phyloP scores from a whole-genome alignment of 2,888 invertebrate genomes.

The Corythucha ciliata region DNA sequence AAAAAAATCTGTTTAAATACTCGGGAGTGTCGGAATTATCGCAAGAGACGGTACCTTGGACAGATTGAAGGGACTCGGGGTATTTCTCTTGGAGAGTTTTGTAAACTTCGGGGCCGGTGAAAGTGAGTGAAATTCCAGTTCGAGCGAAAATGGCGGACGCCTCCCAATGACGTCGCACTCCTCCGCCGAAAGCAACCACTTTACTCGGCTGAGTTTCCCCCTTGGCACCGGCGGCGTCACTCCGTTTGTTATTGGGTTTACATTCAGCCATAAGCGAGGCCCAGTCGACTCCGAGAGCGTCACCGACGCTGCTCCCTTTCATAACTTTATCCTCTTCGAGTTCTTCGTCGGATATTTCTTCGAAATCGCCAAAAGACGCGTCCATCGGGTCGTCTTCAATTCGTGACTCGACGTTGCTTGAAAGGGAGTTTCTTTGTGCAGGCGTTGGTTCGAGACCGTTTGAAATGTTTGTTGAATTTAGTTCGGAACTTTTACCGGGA shows the following conservation, averaged over 20 bases:
- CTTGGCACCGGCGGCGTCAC: conserved; percentile 40
- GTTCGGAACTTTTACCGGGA: too few relatives aligned
- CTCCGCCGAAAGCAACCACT: too few relatives aligned
- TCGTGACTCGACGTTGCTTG: too few relatives aligned
- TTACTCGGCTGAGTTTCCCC: conserved; percentile 38
- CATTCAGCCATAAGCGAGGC: conserved; percentile 77
- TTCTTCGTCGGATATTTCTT: conserved; percentile 84
- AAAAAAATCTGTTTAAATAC: background rate
- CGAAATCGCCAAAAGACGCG: too few relatives aligned
- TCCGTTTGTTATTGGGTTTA: conserved; percentile 39
- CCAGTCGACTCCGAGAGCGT: conserved; percentile 94
- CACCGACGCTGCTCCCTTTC: conserved; percentile 50
- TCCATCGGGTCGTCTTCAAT: too few relatives aligned
- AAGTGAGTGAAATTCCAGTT: conserved; percentile 67
- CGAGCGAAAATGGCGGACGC: conserved; percentile 68
- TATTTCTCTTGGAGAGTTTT: conserved; percentile 19
- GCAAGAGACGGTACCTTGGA: conserved; percentile 5
- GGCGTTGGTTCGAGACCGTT: too few relatives aligned
- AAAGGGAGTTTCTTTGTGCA: too few relatives aligned
- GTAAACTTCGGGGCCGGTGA: conserved; percentile 58
- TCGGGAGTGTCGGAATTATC: too few relatives aligned
- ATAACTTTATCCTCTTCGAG: conserved; percentile 69
- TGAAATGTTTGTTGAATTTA: too few relatives aligned
- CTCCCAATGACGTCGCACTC: conserved; percentile 69
- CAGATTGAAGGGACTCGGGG: conserved; percentile 15